phyloP scores from a whole-genome alignment of 1,140 invertebrate species.

The Eufriesea mexicana region DNA sequence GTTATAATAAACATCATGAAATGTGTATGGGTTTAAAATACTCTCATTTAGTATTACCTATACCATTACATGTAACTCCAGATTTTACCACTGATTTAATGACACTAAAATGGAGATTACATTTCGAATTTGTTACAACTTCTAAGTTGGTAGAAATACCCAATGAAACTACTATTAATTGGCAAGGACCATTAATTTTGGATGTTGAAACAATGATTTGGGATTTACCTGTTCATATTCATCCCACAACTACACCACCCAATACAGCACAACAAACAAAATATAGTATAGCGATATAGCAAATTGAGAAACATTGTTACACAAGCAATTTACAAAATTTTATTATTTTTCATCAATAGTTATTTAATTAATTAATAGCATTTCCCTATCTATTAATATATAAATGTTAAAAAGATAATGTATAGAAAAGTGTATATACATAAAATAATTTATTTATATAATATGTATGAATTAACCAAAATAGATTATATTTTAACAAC shows the following conservation, averaged over 20 bases:
- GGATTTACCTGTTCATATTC: constrained; percentile 96
- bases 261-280: constrained; percentile 79
- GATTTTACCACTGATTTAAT: constrained; percentile 95
- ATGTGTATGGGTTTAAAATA: constrained; percentile 94
- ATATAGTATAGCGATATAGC: constrained; percentile 78
- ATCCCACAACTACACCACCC: constrained; percentile 90
- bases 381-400: background rate
- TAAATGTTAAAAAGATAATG: background rate
- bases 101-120: constrained; percentile 94
- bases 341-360: background rate
- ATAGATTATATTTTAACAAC: background rate
- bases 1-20: constrained; percentile 95
- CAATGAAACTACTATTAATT: constrained; percentile 84
- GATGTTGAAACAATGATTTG: constrained; percentile 99
- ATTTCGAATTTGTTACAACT: constrained; percentile 98
- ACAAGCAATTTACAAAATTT: background rate
- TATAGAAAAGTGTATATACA: constrained; percentile 1
- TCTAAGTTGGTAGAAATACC: constrained; percentile 84
- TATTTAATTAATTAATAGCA: background rate
- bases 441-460: background rate
- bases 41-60: constrained; percentile 94
- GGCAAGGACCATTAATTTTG: constrained; percentile 92
- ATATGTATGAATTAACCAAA: background rate
- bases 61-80: constrained; percentile 96
- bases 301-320: background rate